These are phyloP conservation scores for Lynx canadensis DNA, from an alignment of 2,113 vertebrate genomes.

Conservation along the genomic window DNA sequence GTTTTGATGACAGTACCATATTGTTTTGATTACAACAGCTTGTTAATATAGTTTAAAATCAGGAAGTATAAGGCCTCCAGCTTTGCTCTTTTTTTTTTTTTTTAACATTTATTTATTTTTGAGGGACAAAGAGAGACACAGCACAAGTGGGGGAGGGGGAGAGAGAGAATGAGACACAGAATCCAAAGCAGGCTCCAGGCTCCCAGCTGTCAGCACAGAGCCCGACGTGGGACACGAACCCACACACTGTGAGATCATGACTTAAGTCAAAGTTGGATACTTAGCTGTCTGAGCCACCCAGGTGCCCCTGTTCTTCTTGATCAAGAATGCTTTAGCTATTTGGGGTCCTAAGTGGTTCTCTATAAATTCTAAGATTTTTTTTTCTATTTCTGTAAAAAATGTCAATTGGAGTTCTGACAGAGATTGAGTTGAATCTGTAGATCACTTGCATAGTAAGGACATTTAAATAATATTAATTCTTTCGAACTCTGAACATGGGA, in stretches of 20 bases:
- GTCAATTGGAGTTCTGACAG: neutral
- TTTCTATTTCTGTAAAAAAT: constrained; percentile 6
- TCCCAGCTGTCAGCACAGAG: too few species aligned
- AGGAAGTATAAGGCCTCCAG: neutral
- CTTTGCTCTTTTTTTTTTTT: neutral
- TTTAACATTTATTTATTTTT: too few species aligned
- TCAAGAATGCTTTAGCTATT: neutral
- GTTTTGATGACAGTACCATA: neutral
- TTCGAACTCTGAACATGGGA: neutral
- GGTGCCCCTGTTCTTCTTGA: neutral
- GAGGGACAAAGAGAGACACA: too few species aligned
- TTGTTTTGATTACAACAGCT: neutral
- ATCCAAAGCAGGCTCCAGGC: too few species aligned
- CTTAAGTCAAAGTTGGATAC: too few species aligned
- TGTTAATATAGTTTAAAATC: neutral
- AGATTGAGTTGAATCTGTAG: neutral
- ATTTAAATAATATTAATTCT: constrained; percentile 1
- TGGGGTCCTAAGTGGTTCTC: neutral
- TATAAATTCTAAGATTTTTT: neutral
- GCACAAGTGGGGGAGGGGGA: too few species aligned
- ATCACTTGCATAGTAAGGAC: neutral
- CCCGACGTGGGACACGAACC: too few species aligned
- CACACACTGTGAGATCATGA: too few species aligned
- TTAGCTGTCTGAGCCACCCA: too few species aligned
- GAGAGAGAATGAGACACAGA: too few species aligned